These are phyloP conservation scores for Agrotis ipsilon DNA, from an alignment of 2,888 invertebrate species.

Conservation along the genomic window DNA sequence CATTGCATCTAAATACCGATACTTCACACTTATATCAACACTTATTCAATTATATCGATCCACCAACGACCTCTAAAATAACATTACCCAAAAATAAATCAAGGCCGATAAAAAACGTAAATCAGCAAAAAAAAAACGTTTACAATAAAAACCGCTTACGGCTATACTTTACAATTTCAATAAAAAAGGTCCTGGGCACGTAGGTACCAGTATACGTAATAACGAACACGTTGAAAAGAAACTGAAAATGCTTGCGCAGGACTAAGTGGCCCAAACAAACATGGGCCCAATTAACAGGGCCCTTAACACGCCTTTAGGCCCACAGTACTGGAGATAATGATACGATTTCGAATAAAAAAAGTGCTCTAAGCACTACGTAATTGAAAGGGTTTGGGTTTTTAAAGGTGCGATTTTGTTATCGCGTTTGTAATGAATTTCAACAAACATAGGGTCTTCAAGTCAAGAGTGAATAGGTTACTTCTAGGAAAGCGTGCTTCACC, in stretches of 20 bases:
- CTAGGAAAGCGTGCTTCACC: too few relatives aligned
- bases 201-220: not conserved
- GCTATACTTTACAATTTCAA: constrained; percentile 19
- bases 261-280: constrained; percentile 56
- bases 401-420: constrained; percentile 33
- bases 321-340: constrained; percentile 51
- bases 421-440: too few relatives aligned
- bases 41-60: too few relatives aligned
- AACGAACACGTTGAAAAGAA: constrained; percentile 42
- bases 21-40: too few relatives aligned
- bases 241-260: constrained; percentile 34
- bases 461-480: too few relatives aligned
- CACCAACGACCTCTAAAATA: not conserved
- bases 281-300: constrained; percentile 54
- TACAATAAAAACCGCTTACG: constrained; percentile 2
- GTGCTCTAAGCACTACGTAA: constrained; percentile 17
- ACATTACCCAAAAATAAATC: not conserved
- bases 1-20: too few relatives aligned
- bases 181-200: constrained; percentile 24
- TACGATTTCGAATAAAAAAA: constrained; percentile 44
- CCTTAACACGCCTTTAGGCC: constrained; percentile 45
- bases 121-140: constrained; percentile 10
- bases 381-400: constrained; percentile 32
- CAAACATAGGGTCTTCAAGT: too few relatives aligned
- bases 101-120: constrained; percentile 5